Conservation (phyloP, 2,888 invertebrate genomes). For the Chironomus riparius region DNA sequence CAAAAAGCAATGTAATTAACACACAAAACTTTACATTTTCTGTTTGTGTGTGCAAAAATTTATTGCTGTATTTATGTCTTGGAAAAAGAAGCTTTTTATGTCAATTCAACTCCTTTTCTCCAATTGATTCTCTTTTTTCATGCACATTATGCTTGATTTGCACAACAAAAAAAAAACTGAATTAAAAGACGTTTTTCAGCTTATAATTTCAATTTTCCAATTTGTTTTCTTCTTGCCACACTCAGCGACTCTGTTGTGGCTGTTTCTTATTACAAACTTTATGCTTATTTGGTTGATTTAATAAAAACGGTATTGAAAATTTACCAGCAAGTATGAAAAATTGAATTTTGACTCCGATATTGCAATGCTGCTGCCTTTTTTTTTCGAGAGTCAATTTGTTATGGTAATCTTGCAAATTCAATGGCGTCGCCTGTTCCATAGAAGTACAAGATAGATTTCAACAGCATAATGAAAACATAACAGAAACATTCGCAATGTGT, state of each 20-base stretch:
- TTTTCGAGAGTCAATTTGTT: no score
- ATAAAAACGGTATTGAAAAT: background rate
- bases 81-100: background rate
- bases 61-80: no score
- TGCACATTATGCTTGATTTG: background rate
- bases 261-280: background rate
- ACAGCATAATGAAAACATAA: background rate
- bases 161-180: background rate
- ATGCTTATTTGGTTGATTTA: background rate
- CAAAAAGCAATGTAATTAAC: no score
- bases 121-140: background rate
- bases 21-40: no score
- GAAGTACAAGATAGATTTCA: background rate
- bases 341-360: background rate
- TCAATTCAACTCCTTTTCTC: background rate
- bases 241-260: no score
- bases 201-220: background rate
- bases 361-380: background rate
- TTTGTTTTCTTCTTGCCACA: background rate
- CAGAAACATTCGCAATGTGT: background rate
- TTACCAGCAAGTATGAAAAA: background rate
- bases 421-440: background rate
- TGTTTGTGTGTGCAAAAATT: no score
- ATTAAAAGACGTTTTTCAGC: background rate
- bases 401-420: background rate